Conservation (phyloP, 1,140 invertebrate genomes). For the Hormaphis cornu region DNA sequence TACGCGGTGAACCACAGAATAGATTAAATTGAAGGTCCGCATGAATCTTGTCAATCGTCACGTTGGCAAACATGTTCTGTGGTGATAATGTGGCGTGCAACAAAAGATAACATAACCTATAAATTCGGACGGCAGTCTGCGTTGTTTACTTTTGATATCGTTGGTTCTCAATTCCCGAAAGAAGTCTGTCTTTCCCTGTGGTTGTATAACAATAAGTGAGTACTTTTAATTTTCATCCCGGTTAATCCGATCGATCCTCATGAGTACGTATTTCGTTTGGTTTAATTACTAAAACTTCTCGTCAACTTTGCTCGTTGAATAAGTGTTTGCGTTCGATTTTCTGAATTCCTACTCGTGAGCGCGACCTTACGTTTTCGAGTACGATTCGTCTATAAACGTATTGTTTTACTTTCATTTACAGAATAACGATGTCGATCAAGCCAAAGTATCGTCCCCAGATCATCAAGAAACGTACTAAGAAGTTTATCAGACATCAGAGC, state of each 20-base stretch:
- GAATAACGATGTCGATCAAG: slow-evolving; percentile 58
- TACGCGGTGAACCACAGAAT: no score
- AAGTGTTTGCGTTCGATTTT: no score
- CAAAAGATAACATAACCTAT: not conserved
- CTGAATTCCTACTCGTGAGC: not conserved
- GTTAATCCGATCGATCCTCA: not conserved
- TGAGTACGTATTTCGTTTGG: not conserved
- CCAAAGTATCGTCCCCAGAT: slow-evolving; percentile 80
- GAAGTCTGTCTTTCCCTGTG: not conserved
- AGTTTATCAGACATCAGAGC: slow-evolving; percentile 92
- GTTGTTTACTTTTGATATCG: not conserved
- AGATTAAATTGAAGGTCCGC: no score
- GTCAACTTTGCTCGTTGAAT: no score
- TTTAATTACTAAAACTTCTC: not conserved
- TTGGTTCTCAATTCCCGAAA: not conserved
- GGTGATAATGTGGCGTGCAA: not conserved
- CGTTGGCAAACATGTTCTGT: not conserved
- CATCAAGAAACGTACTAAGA: slow-evolving; percentile 92
- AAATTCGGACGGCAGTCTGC: not conserved
- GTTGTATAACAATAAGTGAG: not conserved
- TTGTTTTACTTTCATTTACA: not conserved
- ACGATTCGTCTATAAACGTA: no score
- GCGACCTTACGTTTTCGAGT: no score
- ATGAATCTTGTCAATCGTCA: no score
- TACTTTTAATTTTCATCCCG: not conserved